These are phyloP conservation scores for Esox lucius DNA, from an alignment of 2,797 vertebrate genomes.

Conservation along the genomic window DNA sequence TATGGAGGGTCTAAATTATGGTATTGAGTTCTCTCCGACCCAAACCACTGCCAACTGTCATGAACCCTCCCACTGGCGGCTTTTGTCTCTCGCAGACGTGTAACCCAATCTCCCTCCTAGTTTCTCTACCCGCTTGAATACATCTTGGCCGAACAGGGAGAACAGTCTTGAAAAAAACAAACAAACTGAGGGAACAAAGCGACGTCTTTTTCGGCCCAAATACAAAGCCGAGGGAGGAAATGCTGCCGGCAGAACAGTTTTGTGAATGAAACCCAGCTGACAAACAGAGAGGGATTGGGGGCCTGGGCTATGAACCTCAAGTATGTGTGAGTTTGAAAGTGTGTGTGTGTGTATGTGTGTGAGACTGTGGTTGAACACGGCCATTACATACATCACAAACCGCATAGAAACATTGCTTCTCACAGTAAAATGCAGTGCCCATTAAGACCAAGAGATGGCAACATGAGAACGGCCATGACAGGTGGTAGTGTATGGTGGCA, in stretches of 20 bases:
- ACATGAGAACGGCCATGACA: neutral
- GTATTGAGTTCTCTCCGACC: conserved; percentile 66
- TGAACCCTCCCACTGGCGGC: conserved; percentile 56
- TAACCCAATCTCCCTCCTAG: conserved; percentile 58
- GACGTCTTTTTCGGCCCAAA: conserved; percentile 25
- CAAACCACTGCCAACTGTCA: conserved; percentile 68
- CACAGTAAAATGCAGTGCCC: neutral
- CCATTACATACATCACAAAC: neutral
- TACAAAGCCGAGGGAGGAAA: conserved; percentile 53
- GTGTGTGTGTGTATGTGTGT: neutral
- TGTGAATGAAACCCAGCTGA: conserved; percentile 53
- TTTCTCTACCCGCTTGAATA: conserved; percentile 44
- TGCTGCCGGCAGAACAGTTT: conserved; percentile 36
- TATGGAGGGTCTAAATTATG: conserved; percentile 74
- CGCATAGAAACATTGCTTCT: neutral
- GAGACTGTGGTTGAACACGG: neutral
- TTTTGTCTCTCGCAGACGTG: conserved; percentile 60
- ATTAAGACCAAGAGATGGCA: conserved; percentile 18
- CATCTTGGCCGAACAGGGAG: conserved; percentile 31
- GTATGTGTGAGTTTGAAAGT: conserved; percentile 4
- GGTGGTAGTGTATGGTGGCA: neutral
- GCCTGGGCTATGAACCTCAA: neutral
- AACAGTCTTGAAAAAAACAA: conserved; percentile 56
- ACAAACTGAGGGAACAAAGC: conserved; percentile 54
- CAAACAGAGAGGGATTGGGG: conserved; percentile 9